phyloP scores from a whole-genome alignment of 2,113 vertebrate genomes.

The Aptenodytes forsteri region DNA sequence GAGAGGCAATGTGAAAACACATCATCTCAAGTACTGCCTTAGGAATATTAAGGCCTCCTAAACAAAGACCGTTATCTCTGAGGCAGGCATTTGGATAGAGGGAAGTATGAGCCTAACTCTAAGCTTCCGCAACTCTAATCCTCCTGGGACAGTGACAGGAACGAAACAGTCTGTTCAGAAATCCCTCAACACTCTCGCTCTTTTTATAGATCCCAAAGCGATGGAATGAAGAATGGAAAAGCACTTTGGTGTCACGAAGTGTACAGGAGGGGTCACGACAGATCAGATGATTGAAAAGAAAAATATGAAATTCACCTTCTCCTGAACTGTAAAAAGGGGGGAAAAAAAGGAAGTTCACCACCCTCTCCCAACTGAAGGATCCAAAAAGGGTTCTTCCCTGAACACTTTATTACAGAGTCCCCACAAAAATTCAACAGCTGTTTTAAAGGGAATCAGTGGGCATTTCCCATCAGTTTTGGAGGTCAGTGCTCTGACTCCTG shows the following conservation, averaged over 20 bases:
- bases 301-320: not conserved
- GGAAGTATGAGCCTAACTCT: conserved; percentile 7
- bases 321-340: not conserved
- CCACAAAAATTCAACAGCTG: not conserved
- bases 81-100: not conserved
- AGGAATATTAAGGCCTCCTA: not conserved
- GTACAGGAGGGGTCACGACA: not conserved
- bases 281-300: not conserved
- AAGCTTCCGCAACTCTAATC: not conserved
- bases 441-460: not conserved
- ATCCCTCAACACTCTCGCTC: not conserved
- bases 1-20: not conserved
- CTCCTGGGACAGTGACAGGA: conserved; percentile 1
- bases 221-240: conserved; percentile 18
- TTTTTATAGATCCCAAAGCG: conserved; percentile 49
- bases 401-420: not conserved
- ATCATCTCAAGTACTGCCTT: not conserved
- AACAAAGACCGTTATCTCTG: not conserved
- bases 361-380: not conserved
- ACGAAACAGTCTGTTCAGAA: not conserved
- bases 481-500: not conserved
- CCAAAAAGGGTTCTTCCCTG: not conserved
- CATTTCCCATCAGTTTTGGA: not conserved
- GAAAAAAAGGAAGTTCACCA: not conserved
- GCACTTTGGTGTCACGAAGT: not conserved